Base-by-base conservation (phyloP, 2,113 vertebrate genomes). In the Cyanistes caeruleus region DNA sequence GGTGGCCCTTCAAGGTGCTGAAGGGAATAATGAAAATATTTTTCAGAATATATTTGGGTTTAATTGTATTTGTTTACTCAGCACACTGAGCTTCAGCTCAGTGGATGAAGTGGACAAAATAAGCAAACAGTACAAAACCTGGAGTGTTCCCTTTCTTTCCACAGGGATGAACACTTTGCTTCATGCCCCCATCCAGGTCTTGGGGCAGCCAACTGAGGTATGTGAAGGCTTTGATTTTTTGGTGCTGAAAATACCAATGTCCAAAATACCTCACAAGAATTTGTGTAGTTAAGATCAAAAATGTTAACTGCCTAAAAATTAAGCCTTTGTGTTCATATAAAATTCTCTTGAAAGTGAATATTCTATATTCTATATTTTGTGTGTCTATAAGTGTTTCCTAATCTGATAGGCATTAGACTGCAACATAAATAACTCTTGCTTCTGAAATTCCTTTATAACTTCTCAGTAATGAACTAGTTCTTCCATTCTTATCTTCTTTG, bases 141-240 rank as follows among this genome's bases (percentile, higher is more conserved):
- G 44, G 30, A 58, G 7, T 46, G 2, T 73, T 97, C 82, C 16
- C 53, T 81, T 93, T 91, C 51, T 96, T 69, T 90, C 8, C 2
- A 48, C 96, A 98, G 98, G 98, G 44, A 98, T 98, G 98, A 97
- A 83, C 79, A 98, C 97, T 39, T 90, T 98, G 92, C 98, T 98
- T 97, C 98, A 98, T 49, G 98, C 97, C 52, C 98, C 98, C 23
- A 97, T 98, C 94, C 98, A 98, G 91, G 97, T 49, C 10, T 53
- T 73, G n/a, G 90, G 93, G 84, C 98, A 97, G 80, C 96, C 97
- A 85, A 63, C 72, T 69, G 97, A 98, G 98, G 98, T 98, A 98
- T 41, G 49, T 70, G 37, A 91, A 94, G 27, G 59, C 14, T 88
- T 85, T 85, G 14, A 6, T 56, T 46, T 48, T 68, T 90, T 48